Evolutionary conservation across 1,140 invertebrate genomes (phyloP), one percentile per base, ranked within the genome.

Genomic region (Ctenoplectra terminalis): DNA sequence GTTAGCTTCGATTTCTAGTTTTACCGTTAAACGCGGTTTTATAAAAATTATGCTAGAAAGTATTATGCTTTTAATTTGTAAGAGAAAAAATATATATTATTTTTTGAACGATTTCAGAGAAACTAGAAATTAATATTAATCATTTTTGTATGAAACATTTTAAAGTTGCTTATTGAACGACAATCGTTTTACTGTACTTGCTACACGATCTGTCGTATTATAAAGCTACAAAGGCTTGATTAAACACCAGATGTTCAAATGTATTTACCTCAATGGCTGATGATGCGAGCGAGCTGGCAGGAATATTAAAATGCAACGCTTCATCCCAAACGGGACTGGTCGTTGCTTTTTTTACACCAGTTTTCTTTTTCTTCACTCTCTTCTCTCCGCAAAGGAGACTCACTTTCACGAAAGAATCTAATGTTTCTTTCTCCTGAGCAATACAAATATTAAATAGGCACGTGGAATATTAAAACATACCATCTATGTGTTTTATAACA

Each of bases 271-370:
- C 97, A 87, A 98, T 95, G 58, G 96, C 96, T 82, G 96, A 95
- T 84, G 95, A 95, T 54, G 95, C 94, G 4, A 97, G 93, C 87
- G 95, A 95, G 52, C 94, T 94, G 8, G 97, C 95, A 64, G 96
- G 94, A 87, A 98, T 95, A 92, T 98, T 98, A 92, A 99, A 99
- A 20, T 97, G 96, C 85, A 99, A 96, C 7, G 98, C 97, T 93
- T 99, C 98, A 92, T 99, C 99, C 97, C 98, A 99, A 13, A 98
- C 96, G n/a, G 98, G 98, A 94, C 98, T 97, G 54, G 96, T 95
- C 20, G 96, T 97, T 88, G 96, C 96, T 92, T 98, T 97, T 77
- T 97, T 96, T 66, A 98, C 97, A 40, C 97, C 97, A 7, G 97
- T 97, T 91, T 97, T 97, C 90, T 98, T 98, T 95, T 99, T 98